Percentiles rank a stretch among this genome's conserved stretches.
phyloP scores from a whole-genome alignment of 2,797 vertebrate species.

The Crocodylus rhombifer region DNA sequence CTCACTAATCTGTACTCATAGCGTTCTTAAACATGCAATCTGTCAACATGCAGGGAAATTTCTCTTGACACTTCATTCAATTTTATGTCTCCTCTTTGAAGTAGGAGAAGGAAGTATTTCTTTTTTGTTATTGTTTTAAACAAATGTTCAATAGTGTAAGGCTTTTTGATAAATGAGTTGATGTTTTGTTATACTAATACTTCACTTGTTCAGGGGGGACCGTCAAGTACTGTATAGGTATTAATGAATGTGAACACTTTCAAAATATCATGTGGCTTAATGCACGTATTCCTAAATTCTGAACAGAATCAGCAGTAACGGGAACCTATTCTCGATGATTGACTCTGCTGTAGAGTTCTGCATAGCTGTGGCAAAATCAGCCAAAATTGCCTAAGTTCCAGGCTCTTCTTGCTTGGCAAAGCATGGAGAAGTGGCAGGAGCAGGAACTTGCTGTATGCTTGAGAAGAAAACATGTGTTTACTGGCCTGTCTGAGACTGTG shows the following conservation, averaged over 20 bases:
- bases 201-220: not conserved
- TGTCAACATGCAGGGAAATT: not conserved
- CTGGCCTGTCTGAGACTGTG: not conserved
- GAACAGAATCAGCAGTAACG: not conserved
- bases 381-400: not conserved
- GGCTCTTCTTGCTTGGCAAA: not conserved
- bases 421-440: not conserved
- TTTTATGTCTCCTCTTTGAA: not conserved
- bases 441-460: not conserved
- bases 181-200: not conserved
- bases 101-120: not conserved
- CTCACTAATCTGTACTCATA: constrained; percentile 32
- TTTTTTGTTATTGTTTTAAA: not conserved
- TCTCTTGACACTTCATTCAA: not conserved
- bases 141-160: not conserved
- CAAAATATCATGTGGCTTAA: not conserved
- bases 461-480: not conserved
- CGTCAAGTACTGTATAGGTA: not conserved
- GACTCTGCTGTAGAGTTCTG: not conserved
- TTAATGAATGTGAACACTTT: not conserved
- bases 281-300: not conserved
- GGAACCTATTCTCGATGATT: not conserved
- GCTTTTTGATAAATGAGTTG: not conserved
- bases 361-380: not conserved
- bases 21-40: constrained; percentile 27